Conservation (phyloP, 2,888 invertebrate genomes). For the Meghimatium bilineatum region DNA sequence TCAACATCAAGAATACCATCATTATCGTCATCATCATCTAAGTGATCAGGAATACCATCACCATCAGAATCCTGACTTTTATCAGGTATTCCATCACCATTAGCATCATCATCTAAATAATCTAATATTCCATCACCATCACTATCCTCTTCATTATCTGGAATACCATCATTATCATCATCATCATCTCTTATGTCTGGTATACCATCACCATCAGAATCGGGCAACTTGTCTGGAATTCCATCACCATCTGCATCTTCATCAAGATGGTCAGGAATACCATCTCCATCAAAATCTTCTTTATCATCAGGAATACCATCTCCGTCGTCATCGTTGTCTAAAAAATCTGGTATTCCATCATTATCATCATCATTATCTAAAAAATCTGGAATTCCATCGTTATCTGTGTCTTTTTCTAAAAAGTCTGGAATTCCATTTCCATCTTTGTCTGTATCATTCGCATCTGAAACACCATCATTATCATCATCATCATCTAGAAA, state of each 20-base stretch:
- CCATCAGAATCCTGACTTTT: constrained; percentile 69
- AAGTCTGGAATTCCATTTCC: constrained; percentile 66
- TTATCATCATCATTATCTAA: constrained; percentile 67
- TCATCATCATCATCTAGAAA: constrained; percentile 63
- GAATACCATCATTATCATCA: constrained; percentile 70
- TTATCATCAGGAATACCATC: constrained; percentile 67
- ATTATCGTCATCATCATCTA: constrained; percentile 67
- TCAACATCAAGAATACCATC: constrained; percentile 70
- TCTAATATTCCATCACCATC: constrained; percentile 69
- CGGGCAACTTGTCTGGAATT: constrained; percentile 68
- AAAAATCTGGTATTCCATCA: constrained; percentile 70
- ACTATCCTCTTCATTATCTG: constrained; percentile 65
- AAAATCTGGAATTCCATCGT: constrained; percentile 70
- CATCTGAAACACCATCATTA: constrained; percentile 67
- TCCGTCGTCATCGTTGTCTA: constrained; percentile 65
- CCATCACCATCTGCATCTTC: constrained; percentile 72
- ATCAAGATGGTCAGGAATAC: constrained; percentile 63
- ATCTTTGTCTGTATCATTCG: constrained; percentile 65
- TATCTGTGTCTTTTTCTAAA: constrained; percentile 67
- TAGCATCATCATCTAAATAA: constrained; percentile 62
- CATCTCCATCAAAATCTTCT: constrained; percentile 63
- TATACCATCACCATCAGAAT: constrained; percentile 72
- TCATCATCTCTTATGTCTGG: constrained; percentile 68
- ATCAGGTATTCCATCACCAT: constrained; percentile 73
- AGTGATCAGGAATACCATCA: constrained; percentile 69